phyloP scores from a whole-genome alignment of 2,888 invertebrate species.

The Psylliodes chrysocephalus region DNA sequence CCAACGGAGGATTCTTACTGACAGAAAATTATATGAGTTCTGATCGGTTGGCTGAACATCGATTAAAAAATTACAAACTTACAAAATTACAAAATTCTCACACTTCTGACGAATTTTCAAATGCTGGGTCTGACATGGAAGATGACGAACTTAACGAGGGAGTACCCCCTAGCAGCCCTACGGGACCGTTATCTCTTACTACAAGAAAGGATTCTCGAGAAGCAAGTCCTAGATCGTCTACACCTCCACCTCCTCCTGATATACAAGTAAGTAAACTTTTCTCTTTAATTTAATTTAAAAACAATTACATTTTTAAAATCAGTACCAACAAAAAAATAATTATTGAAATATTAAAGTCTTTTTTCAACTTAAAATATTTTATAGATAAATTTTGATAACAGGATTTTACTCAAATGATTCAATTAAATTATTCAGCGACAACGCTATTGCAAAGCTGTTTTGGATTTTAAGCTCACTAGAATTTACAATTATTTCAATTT shows the following conservation, averaged over 20 bases:
- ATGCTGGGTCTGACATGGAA: slow-evolving; percentile 74
- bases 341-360: not conserved
- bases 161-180: slow-evolving; percentile 72
- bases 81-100: slow-evolving; percentile 70
- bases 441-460: slow-evolving; percentile 14
- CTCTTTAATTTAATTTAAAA: too few relatives aligned
- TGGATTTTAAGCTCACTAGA: slow-evolving; percentile 1
- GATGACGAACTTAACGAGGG: slow-evolving; percentile 71
- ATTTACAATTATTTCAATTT: not conserved
- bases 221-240: slow-evolving; percentile 65
- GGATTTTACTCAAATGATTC: too few relatives aligned
- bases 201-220: slow-evolving; percentile 70
- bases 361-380: too few relatives aligned
- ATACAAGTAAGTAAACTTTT: slow-evolving; percentile 58
- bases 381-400: too few relatives aligned
- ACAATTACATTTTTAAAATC: too few relatives aligned
- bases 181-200: slow-evolving; percentile 76
- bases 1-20: slow-evolving; percentile 71
- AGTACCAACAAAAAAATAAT: too few relatives aligned
- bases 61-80: slow-evolving; percentile 72
- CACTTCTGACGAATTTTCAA: slow-evolving; percentile 76
- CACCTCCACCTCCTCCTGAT: slow-evolving; percentile 54
- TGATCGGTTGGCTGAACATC: slow-evolving; percentile 66
- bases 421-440: slow-evolving; percentile 16
- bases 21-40: slow-evolving; percentile 70